Evolutionary conservation across 2,113 vertebrate species (phyloP).

Genomic region (Calyptommatus sinebrachiatus): DNA sequence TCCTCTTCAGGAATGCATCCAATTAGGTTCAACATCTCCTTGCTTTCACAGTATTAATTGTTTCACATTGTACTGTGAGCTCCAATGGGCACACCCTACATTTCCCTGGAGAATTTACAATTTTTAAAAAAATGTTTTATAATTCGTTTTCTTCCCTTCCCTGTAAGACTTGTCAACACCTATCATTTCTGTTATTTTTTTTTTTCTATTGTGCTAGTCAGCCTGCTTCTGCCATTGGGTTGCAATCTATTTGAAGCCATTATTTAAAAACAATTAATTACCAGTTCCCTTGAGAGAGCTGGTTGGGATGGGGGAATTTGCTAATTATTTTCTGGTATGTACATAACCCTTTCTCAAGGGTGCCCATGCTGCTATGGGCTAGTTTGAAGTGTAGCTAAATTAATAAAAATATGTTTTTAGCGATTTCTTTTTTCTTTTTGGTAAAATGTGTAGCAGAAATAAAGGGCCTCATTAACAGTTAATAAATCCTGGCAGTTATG

Average conservation of each 20-base stretch:
- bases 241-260: neutral
- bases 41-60: slow-evolving; percentile 33
- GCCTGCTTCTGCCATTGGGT: neutral
- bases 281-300: accelerated
- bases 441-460: neutral
- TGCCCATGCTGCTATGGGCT: slow-evolving; percentile 4
- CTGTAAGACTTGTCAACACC: neutral
- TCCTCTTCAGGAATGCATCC: slow-evolving; percentile 30
- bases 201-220: neutral
- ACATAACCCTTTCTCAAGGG: neutral
- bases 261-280: slow-evolving; percentile 4
- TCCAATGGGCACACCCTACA: neutral
- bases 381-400: neutral
- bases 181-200: neutral
- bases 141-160: neutral
- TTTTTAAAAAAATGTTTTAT: slow-evolving; percentile 20
- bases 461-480: no score
- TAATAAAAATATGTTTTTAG: neutral
- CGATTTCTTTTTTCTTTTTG: no score
- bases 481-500: neutral
- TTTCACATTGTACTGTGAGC: accelerated
- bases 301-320: neutral
- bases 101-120: slow-evolving; percentile 35
- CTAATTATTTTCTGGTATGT: neutral
- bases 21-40: slow-evolving; percentile 44